Evolutionary conservation across 2,797 vertebrate genomes (phyloP).

Genomic region (Micropoecilia bifurca): DNA sequence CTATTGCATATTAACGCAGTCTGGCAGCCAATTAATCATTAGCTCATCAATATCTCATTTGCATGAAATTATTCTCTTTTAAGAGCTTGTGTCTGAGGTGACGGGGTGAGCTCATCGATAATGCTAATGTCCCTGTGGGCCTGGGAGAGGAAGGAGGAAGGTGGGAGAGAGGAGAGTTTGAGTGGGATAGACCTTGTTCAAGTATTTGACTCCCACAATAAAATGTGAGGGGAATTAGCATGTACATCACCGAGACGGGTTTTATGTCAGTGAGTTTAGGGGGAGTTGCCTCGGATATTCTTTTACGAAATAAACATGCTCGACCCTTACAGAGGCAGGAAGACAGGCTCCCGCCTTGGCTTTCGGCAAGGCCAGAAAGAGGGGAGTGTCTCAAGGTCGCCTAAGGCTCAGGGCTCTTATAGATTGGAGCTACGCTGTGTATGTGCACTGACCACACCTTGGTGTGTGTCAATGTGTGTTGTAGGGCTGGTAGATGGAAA

Average conservation of each 20-base stretch:
- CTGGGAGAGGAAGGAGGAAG: slow-evolving; percentile 79
- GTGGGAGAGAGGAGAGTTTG: slow-evolving; percentile 33
- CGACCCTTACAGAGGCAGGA: slow-evolving; percentile 13
- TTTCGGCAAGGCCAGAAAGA: slow-evolving; percentile 70
- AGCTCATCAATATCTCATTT: slow-evolving; percentile 98
- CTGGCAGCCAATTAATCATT: slow-evolving; percentile 99
- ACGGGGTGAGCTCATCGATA: slow-evolving; percentile 98
- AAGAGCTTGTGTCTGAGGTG: slow-evolving; percentile 97
- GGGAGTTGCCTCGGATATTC: slow-evolving; percentile 15
- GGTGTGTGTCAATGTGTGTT: slow-evolving; percentile 49
- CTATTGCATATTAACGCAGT: slow-evolving; percentile 99
- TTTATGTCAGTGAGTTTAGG: slow-evolving; percentile 33
- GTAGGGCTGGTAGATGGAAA: slow-evolving; percentile 79
- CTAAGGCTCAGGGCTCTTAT: slow-evolving; percentile 77
- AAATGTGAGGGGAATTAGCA: slow-evolving; percentile 57
- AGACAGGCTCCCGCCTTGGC: slow-evolving; percentile 28
- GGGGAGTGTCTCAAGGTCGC: slow-evolving; percentile 76
- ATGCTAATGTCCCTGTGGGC: slow-evolving; percentile 95
- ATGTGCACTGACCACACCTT: slow-evolving; percentile 70
- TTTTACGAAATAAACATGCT: slow-evolving; percentile 24
- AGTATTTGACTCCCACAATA: slow-evolving; percentile 59
- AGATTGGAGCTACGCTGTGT: slow-evolving; percentile 67
- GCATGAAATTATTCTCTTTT: slow-evolving; percentile 99
- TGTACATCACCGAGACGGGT: slow-evolving; percentile 35
- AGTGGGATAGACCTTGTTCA: slow-evolving; percentile 63